These are phyloP conservation scores for Periphyllus acericola DNA, from an alignment of 2,888 invertebrate species.

Conservation along the genomic window DNA sequence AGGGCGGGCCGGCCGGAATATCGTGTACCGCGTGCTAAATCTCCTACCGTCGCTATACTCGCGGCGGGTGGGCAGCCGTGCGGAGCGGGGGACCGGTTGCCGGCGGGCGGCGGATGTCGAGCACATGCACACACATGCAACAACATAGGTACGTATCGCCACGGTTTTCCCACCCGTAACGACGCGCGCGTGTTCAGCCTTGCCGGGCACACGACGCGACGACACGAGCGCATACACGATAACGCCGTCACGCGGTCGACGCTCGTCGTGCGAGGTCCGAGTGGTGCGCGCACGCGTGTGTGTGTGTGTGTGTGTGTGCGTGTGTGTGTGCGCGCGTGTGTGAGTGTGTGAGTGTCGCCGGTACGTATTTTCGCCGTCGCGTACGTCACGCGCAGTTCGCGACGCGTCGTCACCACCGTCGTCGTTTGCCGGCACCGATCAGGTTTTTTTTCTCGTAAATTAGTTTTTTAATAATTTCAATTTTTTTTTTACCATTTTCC, in stretches of 20 bases:
- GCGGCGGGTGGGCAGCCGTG: neutral
- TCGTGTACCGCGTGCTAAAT: neutral
- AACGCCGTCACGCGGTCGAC: slow-evolving; percentile 30
- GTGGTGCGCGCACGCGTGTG: too few relatives aligned
- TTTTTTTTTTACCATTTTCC: neutral
- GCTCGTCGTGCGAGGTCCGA: neutral
- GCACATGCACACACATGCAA: neutral
- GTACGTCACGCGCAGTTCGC: slow-evolving; percentile 36
- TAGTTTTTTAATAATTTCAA: neutral
- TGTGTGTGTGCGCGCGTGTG: too few relatives aligned
- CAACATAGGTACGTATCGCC: too few relatives aligned
- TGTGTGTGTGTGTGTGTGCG: neutral
- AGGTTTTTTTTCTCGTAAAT: slow-evolving; percentile 2
- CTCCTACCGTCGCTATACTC: too few relatives aligned
- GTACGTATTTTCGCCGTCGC: slow-evolving; percentile 34
- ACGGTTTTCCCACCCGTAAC: slow-evolving; percentile 25
- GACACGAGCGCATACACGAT: neutral
- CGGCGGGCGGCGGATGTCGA: neutral
- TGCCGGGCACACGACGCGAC: neutral
- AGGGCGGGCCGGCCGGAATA: too few relatives aligned
- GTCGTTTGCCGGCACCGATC: neutral
- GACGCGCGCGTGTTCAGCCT: neutral
- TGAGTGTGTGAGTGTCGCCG: neutral
- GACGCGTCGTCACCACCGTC: slow-evolving; percentile 18
- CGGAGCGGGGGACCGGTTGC: neutral